These are phyloP conservation scores for Tetragonula carbonaria DNA, from an alignment of 2,888 invertebrate genomes.

Conservation along the genomic window DNA sequence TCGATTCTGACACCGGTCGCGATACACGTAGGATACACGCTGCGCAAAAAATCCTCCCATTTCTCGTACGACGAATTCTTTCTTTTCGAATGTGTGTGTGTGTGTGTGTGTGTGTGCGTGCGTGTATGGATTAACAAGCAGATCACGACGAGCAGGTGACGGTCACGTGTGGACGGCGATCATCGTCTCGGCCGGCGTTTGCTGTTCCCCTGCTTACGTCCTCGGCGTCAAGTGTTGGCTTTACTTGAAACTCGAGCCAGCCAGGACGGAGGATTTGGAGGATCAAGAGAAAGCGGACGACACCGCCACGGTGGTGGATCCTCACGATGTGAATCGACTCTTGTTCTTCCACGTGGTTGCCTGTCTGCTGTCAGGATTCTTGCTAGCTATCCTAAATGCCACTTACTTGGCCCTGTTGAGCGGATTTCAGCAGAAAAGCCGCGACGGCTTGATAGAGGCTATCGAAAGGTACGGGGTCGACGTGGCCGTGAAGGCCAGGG, in stretches of 20 bases:
- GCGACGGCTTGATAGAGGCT: constrained; percentile 86
- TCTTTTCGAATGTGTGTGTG: constrained; percentile 5
- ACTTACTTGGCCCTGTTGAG: constrained; percentile 47
- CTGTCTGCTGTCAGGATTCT: constrained; percentile 62
- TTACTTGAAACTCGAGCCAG: not conserved
- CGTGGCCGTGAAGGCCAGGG: constrained; percentile 85
- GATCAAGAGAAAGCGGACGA: not conserved
- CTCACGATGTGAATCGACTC: constrained; percentile 52
- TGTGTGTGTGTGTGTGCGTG: constrained; percentile 22
- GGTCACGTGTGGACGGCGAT: constrained; percentile 65
- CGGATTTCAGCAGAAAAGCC: constrained; percentile 67
- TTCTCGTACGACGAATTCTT: not conserved
- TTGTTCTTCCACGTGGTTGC: constrained; percentile 63
- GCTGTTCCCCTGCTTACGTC: constrained; percentile 63
- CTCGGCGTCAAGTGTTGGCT: constrained; percentile 53
- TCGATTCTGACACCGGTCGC: too few relatives aligned
- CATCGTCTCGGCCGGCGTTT: constrained; percentile 49
- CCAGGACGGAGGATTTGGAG: constrained; percentile 14
- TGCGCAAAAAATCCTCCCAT: not conserved
- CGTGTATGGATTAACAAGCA: constrained; percentile 39
- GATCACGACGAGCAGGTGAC: constrained; percentile 60
- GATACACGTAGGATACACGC: too few relatives aligned
- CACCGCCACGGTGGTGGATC: not conserved
- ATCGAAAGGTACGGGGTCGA: constrained; percentile 86
- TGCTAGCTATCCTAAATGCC: constrained; percentile 57